Base-by-base conservation (phyloP, 2,797 vertebrate genomes). In the Aldrovandia affinis region DNA sequence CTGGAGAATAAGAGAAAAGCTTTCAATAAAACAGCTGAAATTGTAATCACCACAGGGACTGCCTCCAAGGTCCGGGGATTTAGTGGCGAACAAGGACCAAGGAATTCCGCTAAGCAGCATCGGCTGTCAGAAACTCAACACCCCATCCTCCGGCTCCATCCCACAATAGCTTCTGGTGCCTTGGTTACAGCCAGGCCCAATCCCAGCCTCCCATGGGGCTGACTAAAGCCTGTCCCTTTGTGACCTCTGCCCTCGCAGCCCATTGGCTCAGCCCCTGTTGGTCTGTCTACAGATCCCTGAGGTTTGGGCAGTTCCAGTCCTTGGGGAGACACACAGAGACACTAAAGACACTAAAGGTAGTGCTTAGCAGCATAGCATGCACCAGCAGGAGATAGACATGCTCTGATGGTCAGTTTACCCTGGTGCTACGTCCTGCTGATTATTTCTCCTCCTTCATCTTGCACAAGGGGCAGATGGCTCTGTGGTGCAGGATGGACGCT, bases 381-480 rank as follows among this genome's bases (percentile, higher is more conserved):
- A 83, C 61, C 83, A 54, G 36, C 30, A 81, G 81, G 57, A 75
- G 52, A 22, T 68, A 7, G n/a, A 73, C 20, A 59, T 73, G 36
- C 68, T 73, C 68, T 73, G n/a, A 65, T 4, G 20, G 22, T 20
- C 57, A 33, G 61, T n/a, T 8, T 81, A 20, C 78, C 81, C 30
- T 20, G 81, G 85, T 88, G 82, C 86, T 87, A 83, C 79, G 87
- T 90, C 79, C 68, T 79, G 83, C 59, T 80, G 84, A 86, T 85
- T 81, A 55, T 73, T 85, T 87, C 84, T 86, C 85, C 91, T 89
- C 86, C 83, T 84, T 86, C 85, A 85, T 89, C 81, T 61, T 90
- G 88, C 88, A 89, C 86, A 87, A 88, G 86, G 86, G 91, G 89
- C 90, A 93, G 90, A 91, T 93, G 91, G 90, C 68, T 89, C 85